Base-by-base conservation (phyloP, 2,888 invertebrate genomes). In the Brachyopa scutellaris region DNA sequence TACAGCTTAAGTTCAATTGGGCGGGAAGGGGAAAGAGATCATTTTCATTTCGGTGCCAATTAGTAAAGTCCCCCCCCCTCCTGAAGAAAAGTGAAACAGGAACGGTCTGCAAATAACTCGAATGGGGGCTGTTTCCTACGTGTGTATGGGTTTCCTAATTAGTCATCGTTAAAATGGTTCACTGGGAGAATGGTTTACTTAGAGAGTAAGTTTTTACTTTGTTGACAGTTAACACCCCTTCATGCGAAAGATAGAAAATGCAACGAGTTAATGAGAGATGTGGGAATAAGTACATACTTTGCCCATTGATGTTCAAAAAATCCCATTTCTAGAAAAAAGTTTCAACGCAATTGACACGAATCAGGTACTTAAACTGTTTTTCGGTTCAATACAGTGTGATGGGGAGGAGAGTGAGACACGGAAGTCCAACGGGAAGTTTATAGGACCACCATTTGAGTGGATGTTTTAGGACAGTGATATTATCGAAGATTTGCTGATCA, bases 41-140 rank as follows among this genome's bases (percentile, higher is more conserved):
- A 42, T 40, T 76, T 45, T 62, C 49, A 76, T 38, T 72, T 72
- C 29, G 21, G 33, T 72, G 66, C 69, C 82, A 82, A 82, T 82
- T 82, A 82, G 49, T 42, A 38, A 53, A 21, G n/a, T 57, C 57
- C 26, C 33, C 47, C 23, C 13, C 29, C 29, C 19, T 15, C 33
- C 21, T 26, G 3, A n/a, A n/a, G n/a, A n/a, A n/a, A n/a, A n/a
- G n/a, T n/a, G n/a, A n/a, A 15, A 21, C 21, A 11, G 26, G 19
- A 19, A 42, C 15, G 5, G 29, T 31, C 26, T 23, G 7, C 40
- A 76, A 67, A 64, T 33, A 26, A 38, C 11, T 55, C 38, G 33
- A 31, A 31, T 61, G 11, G n/a, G 29, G 23, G 57, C 9, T 49
- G 11, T 36, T n/a, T 36, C 15, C 13, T 38, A 23, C 15, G 21